phyloP scores from a whole-genome alignment of 1,140 invertebrate genomes.

The Atta cephalotes region DNA sequence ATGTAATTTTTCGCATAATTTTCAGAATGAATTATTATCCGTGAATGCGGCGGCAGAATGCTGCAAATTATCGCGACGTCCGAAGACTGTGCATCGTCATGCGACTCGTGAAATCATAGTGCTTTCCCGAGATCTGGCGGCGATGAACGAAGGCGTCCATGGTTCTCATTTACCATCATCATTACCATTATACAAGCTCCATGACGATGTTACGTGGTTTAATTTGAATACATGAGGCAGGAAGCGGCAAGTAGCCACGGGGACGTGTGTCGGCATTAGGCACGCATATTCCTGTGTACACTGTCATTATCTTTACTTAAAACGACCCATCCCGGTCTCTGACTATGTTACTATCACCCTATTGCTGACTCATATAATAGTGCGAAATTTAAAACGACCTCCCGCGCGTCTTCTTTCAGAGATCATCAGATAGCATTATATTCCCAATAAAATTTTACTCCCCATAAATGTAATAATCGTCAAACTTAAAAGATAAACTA shows the following conservation, averaged over 20 bases:
- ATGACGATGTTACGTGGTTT: conserved; percentile 75
- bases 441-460: neutral
- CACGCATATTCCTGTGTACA: conserved; percentile 72
- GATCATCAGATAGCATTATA: neutral
- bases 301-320: conserved; percentile 74
- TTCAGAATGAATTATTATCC: conserved; percentile 38
- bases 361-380: conserved; percentile 69
- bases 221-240: conserved; percentile 79
- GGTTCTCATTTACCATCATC: conserved; percentile 74
- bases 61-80: conserved; percentile 47
- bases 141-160: conserved; percentile 60
- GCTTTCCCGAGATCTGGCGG: conserved; percentile 38
- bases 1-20: conserved; percentile 24
- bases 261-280: conserved; percentile 70
- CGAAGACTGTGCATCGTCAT: conserved; percentile 66
- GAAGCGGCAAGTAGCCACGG: conserved; percentile 60
- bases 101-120: conserved; percentile 47
- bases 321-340: conserved; percentile 60
- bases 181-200: conserved; percentile 72
- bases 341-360: conserved; percentile 15
- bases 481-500: neutral
- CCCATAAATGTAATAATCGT: neutral
- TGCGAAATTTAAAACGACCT: conserved; percentile 69
- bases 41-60: neutral
- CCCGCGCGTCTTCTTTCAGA: conserved; percentile 33